These are phyloP conservation scores for Octomys mimax DNA, from an alignment of 2,797 vertebrate species.

Conservation along the genomic window DNA sequence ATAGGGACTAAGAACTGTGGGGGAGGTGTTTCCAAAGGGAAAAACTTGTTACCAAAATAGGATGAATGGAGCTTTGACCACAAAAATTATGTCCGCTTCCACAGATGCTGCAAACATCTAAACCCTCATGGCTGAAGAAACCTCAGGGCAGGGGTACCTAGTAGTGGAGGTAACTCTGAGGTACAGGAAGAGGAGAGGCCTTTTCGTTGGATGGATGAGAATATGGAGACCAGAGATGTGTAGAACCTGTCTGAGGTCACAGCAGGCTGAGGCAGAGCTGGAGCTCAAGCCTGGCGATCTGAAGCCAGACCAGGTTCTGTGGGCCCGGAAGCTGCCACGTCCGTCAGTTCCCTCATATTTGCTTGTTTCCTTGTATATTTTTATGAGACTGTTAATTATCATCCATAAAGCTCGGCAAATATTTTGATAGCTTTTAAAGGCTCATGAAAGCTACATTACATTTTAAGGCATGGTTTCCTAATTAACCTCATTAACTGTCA, in stretches of 20 bases:
- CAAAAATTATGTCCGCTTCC: neutral
- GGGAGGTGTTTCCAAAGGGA: neutral
- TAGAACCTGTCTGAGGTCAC: neutral
- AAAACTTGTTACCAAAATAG: neutral
- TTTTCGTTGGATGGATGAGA: neutral
- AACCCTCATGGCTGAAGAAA: neutral
- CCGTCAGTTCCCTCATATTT: conserved; percentile 3
- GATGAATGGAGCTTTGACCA: neutral
- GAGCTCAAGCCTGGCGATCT: neutral
- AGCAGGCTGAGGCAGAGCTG: neutral
- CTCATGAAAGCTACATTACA: conserved; percentile 83
- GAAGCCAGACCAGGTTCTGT: conserved; percentile 16
- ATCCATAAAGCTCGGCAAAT: conserved; percentile 85
- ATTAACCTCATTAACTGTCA: conserved; percentile 86
- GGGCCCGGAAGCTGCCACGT: neutral
- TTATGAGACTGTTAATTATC: conserved; percentile 86
- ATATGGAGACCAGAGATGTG: neutral
- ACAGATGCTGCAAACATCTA: neutral
- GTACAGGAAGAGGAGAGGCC: neutral
- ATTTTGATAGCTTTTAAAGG: conserved; percentile 86
- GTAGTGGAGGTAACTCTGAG: neutral
- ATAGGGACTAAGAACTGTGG: neutral
- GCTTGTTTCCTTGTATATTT: conserved; percentile 81
- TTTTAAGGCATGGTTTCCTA: conserved; percentile 82
- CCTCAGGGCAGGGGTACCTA: neutral